phyloP scores from a whole-genome alignment of 2,888 invertebrate genomes.

The Phalera bucephala region DNA sequence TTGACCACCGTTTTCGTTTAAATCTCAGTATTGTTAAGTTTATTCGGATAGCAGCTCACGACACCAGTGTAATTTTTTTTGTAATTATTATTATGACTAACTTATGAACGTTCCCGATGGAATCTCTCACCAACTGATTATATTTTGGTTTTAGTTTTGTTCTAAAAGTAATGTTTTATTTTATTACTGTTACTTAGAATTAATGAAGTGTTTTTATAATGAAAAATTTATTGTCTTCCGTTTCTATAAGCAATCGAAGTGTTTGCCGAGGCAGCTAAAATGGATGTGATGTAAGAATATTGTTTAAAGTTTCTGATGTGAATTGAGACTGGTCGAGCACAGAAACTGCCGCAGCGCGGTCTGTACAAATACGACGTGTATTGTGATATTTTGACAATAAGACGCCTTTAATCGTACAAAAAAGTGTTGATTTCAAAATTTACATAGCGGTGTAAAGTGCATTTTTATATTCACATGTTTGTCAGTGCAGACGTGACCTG shows the following conservation, averaged over 20 bases:
- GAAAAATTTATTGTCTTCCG: constrained; percentile 65
- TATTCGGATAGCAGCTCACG: constrained; percentile 34
- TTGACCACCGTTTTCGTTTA: constrained; percentile 56
- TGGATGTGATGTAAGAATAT: constrained; percentile 23
- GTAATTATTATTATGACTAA: constrained; percentile 23
- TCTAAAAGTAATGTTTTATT: constrained; percentile 51
- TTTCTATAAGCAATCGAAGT: constrained; percentile 49
- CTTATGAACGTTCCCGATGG: constrained; percentile 35
- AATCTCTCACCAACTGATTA: constrained; percentile 41
- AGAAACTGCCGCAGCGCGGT: constrained; percentile 14
- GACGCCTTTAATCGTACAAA: constrained; percentile 50
- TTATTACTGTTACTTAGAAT: constrained; percentile 47
- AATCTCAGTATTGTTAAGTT: constrained; percentile 79
- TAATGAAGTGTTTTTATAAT: constrained; percentile 30
- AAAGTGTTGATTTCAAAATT: constrained; percentile 36
- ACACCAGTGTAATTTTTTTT: constrained; percentile 38
- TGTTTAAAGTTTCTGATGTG: constrained; percentile 17
- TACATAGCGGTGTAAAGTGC: constrained; percentile 34
- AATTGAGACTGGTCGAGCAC: constrained; percentile 10
- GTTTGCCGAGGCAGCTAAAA: constrained; percentile 45
- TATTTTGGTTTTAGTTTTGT: constrained; percentile 38
- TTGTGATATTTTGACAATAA: constrained; percentile 78
- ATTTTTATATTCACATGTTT: constrained; percentile 32
- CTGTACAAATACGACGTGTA: constrained; percentile 32
- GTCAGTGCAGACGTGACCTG: constrained; percentile 9